phyloP scores from a whole-genome alignment of 2,113 vertebrate species.

The Microcebus tavaratra region DNA sequence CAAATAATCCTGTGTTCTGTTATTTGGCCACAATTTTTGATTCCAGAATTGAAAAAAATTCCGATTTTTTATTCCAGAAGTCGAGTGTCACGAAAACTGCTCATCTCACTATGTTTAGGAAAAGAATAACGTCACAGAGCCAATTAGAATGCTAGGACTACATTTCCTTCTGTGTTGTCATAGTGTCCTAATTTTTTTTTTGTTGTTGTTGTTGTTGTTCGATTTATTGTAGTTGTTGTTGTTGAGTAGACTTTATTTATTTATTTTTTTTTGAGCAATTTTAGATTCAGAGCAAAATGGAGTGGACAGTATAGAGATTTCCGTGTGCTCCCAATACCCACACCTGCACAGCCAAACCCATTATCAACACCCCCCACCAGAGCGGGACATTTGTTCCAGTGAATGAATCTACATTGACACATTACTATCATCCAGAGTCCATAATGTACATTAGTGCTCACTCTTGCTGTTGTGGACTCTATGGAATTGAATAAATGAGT shows the following conservation, averaged over 20 bases:
- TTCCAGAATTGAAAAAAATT: no score
- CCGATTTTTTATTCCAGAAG: background rate
- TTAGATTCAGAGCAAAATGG: background rate
- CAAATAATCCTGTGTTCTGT: background rate
- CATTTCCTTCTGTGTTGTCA: background rate
- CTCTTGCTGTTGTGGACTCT: background rate
- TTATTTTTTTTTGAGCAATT: background rate
- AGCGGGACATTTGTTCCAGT: rapidly evolving
- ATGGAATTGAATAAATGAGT: background rate
- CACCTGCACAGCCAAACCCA: rapidly evolving
- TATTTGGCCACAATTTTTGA: background rate
- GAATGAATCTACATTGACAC: background rate
- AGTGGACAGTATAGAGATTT: background rate
- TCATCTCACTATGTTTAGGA: background rate
- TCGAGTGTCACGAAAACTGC: background rate
- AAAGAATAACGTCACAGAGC: background rate
- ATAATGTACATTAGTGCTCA: background rate
- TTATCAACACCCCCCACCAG: background rate
- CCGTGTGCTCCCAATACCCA: rapidly evolving
- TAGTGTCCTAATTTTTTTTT: background rate
- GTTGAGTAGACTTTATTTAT: background rate
- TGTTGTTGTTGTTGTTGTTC: background rate
- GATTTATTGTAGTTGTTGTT: background rate
- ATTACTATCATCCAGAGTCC: background rate
- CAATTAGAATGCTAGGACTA: background rate